phyloP scores from a whole-genome alignment of 2,888 invertebrate genomes.

The Polydrusus cervinus region DNA sequence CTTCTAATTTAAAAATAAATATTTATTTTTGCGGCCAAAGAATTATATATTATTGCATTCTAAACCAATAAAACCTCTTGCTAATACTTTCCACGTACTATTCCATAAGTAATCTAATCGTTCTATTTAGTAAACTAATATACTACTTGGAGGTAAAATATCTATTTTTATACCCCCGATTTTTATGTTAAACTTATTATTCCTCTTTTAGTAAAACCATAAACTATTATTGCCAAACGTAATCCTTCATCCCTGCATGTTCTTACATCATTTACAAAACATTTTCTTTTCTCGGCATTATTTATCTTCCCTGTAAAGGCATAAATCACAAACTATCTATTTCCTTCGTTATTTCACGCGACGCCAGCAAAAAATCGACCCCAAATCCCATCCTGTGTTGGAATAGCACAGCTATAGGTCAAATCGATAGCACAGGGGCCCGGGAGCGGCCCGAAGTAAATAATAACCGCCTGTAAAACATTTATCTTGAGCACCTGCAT shows the following conservation, averaged over 20 bases:
- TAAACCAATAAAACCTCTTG: too few relatives aligned
- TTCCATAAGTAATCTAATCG: too few relatives aligned
- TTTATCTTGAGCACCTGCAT: constrained; percentile 55
- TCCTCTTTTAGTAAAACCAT: too few relatives aligned
- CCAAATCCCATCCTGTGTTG: constrained; percentile 36
- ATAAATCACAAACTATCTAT: constrained; percentile 14
- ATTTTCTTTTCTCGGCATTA: neutral
- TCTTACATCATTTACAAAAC: neutral
- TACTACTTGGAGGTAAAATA: too few relatives aligned
- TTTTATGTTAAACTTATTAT: too few relatives aligned
- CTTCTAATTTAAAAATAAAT: too few relatives aligned
- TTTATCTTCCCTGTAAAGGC: neutral
- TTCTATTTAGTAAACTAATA: too few relatives aligned
- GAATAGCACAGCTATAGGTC: constrained; percentile 44
- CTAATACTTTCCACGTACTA: too few relatives aligned
- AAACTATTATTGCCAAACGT: too few relatives aligned
- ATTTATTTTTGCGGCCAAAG: too few relatives aligned
- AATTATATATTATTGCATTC: too few relatives aligned
- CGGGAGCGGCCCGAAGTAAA: constrained; percentile 46
- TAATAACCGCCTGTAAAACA: constrained; percentile 52
- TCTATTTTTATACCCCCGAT: too few relatives aligned
- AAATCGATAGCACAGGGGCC: constrained; percentile 45
- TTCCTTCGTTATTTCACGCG: constrained; percentile 1
- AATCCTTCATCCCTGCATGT: neutral
- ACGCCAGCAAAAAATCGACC: constrained; percentile 21